Base-by-base conservation (phyloP, 92 coral and sea anemone genomes). In the Bergia puertoricense region DNA sequence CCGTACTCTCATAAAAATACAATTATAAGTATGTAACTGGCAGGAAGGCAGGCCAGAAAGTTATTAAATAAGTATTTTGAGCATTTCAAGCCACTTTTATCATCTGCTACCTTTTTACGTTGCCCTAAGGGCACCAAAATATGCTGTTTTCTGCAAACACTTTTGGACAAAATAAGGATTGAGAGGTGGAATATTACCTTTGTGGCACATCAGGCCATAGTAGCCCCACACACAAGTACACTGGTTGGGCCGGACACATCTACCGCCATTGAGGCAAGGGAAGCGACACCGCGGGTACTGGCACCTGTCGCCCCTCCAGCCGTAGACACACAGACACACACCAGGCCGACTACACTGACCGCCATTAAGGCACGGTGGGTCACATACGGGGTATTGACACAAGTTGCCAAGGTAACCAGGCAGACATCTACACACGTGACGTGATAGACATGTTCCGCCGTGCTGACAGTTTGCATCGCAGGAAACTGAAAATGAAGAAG, bases 191-290 rank as follows among this genome's bases (percentile, higher is more conserved):
- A 13, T 54, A 54, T 75, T 62, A 96, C 99, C 99, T 86, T 91
- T 89, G 81, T 96, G 93, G 79, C 99, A 96, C 93, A 91, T 90
- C 41, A 45, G 83, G 50, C 99, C 99, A 86, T 90, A 88, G 77
- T 92, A 96, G 72, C 99, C 99, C 66, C 95, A 95, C 46, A 78
- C 91, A 80, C 99, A 96, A 15, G 96, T 86, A 77, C 99, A 96
- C 59, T 85, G 93, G 93, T 96, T 93, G 41, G 98, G 98, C 18
- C 91, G 92, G 56, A 92, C 93, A 80, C 98, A 95, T 85, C 95
- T 91, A 44, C 98, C 98, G 8, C 90, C 92, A 75, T 94, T 92
- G 44, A 94, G 89, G 62, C 98, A 94, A 22, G 94, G 95, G 38
- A 94, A 90, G 71, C 85, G 86, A 62, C 98, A 94, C 0, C 90